Evolutionary conservation across 2,113 vertebrate genomes (phyloP), one percentile per base, ranked within the genome.

Genomic region (Artemisiospiza belli): DNA sequence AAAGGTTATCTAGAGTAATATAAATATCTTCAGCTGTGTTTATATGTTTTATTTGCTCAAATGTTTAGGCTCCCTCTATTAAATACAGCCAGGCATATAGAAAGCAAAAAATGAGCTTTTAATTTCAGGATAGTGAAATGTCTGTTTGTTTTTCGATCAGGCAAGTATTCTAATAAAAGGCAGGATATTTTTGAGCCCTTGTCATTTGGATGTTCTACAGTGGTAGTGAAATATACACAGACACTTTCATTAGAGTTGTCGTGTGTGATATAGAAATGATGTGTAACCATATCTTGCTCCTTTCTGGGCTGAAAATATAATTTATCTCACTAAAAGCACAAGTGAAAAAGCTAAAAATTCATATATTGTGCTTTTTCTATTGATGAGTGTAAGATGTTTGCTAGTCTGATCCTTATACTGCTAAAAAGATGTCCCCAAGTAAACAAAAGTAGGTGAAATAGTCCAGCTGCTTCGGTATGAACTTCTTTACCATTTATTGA

Each of bases 381-480:
- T 66, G 74, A 39, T 58, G 33, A 90, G 22, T 69, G 74, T 62
- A 87, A 67, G 43, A 22, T 57, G 55, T 43, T 92, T 96, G 46
- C 46, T 62, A 66, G 54, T 49, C n/a, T 73, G 33, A 30, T 52
- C 37, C 52, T 79, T 77, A 44, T 6, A 46, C 27, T 80, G 27
- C 39, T 47, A 55, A 75, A 67, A 93, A 94, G 75, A 62, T 64
- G 59, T 57, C 68, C 20, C 41, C 21, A 64, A 93, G 51, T 92
- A 74, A 94, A 89, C 28, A 41, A 55, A 89, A 84, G 64, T 87
- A 89, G 16, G 30, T 33, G 24, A 91, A 92, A 94, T 90, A 84
- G 80, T 91, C 97, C 54, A 82, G 5, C 33, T 91, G 72, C 22
- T 63, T 92, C 46, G 44, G 35, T 68, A 13, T 55, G 35, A 92